phyloP scores from a whole-genome alignment of 2,888 invertebrate species.

The Caradrina clavipalpis region DNA sequence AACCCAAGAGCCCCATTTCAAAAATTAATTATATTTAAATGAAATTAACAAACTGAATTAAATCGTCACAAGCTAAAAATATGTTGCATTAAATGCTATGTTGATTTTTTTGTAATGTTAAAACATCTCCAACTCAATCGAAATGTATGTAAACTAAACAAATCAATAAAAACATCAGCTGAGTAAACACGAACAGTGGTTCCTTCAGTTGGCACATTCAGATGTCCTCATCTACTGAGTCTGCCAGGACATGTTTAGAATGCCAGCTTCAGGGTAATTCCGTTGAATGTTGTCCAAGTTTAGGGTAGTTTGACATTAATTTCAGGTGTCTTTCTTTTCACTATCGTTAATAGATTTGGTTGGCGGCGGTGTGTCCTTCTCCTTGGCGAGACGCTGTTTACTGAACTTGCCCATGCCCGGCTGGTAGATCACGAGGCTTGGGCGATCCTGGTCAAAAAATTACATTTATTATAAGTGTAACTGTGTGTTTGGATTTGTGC shows the following conservation, averaged over 20 bases:
- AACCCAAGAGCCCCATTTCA: constrained; percentile 65
- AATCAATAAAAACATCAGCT: constrained; percentile 80
- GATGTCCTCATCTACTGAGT: constrained; percentile 80
- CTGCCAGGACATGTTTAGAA: constrained; percentile 81
- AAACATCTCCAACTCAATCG: constrained; percentile 79
- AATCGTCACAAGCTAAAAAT: constrained; percentile 86
- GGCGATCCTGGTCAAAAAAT: constrained; percentile 93
- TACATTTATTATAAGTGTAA: constrained; percentile 19
- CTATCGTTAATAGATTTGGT: constrained; percentile 83
- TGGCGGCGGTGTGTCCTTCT: constrained; percentile 79
- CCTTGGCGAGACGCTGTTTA: constrained; percentile 91
- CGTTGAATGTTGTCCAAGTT: constrained; percentile 89
- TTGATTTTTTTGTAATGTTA: constrained; percentile 74
- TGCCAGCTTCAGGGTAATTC: constrained; percentile 87
- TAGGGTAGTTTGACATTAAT: constrained; percentile 74
- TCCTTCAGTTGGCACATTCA: constrained; percentile 85
- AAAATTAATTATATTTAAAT: constrained; percentile 88
- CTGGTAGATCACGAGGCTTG: constrained; percentile 97
- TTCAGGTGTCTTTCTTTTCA: constrained; percentile 90
- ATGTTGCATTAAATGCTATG: constrained; percentile 80
- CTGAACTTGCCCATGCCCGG: constrained; percentile 96
- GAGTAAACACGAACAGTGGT: constrained; percentile 80
- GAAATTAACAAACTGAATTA: constrained; percentile 88
- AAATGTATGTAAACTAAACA: constrained; percentile 82
- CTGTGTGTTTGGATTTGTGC: too few relatives aligned